These are phyloP conservation scores for Drosophila guanche DNA, from an alignment of 1,140 invertebrate genomes.

Conservation along the genomic window DNA sequence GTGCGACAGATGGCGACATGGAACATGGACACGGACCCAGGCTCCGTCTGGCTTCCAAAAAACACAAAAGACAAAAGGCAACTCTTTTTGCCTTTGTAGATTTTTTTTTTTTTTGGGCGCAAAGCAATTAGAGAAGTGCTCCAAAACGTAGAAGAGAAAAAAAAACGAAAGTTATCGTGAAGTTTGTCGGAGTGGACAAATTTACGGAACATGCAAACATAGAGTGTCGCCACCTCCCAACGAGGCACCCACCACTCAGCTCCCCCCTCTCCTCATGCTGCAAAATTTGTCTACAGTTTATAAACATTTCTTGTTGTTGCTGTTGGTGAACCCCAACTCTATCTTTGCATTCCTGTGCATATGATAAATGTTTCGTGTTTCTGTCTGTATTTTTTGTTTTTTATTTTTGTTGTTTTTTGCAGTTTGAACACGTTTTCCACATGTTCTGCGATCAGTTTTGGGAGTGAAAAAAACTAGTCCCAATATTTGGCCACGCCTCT, in stretches of 20 bases:
- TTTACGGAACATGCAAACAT: constrained; percentile 65
- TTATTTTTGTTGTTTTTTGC: constrained; percentile 20
- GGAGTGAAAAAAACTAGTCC: constrained; percentile 38
- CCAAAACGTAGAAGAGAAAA: constrained; percentile 7
- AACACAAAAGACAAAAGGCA: constrained; percentile 19
- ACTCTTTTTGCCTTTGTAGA: neutral
- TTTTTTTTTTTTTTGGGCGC: constrained; percentile 22
- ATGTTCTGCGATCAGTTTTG: constrained; percentile 54
- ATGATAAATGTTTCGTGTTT: constrained; percentile 74
- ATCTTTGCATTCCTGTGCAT: constrained; percentile 10
- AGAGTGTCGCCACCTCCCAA: constrained; percentile 30
- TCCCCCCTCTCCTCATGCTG: neutral
- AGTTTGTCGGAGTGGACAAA: constrained; percentile 54
- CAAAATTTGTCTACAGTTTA: constrained; percentile 68
- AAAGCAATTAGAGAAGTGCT: constrained; percentile 74
- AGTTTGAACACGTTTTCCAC: constrained; percentile 58
- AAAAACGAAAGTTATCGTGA: constrained; percentile 65
- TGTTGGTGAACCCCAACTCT: neutral
- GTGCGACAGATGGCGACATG: constrained; percentile 46
- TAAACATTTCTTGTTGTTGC: constrained; percentile 56
- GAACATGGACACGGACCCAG: constrained; percentile 44
- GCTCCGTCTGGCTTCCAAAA: too few species aligned
- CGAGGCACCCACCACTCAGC: constrained; percentile 2
- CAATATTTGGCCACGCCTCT: constrained; percentile 21
- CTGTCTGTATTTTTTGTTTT: constrained; percentile 7